Evolutionary conservation across 2,113 vertebrate species (phyloP).

Genomic region (Pycnonotus jocosus): DNA sequence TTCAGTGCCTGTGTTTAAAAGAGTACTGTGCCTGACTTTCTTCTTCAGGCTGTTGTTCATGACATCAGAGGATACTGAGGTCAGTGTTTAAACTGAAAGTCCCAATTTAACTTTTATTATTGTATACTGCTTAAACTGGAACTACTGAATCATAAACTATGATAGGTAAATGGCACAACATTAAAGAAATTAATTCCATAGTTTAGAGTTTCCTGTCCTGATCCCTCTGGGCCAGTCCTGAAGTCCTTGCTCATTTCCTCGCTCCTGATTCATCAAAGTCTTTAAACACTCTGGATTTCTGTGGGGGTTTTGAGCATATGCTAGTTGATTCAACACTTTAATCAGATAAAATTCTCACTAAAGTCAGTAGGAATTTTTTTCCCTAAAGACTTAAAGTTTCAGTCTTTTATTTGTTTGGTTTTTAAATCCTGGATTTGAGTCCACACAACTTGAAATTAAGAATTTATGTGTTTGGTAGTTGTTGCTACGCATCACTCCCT

Average conservation of each 20-base stretch:
- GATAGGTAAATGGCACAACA: not conserved
- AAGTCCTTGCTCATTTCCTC: conserved; percentile 38
- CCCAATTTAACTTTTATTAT: not conserved
- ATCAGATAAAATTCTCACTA: not conserved
- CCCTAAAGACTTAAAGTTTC: not conserved
- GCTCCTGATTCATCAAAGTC: conserved; percentile 22
- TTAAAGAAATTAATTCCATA: conserved; percentile 5
- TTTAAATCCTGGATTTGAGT: not conserved
- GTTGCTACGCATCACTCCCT: not conserved
- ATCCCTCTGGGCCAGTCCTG: not conserved
- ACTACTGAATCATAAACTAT: conserved; percentile 2
- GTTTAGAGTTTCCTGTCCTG: not conserved
- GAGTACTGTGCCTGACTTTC: not conserved
- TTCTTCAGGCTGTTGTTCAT: not conserved
- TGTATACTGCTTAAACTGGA: not conserved
- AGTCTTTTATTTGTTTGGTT: not conserved
- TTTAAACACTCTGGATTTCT: not conserved
- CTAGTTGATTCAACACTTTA: not conserved
- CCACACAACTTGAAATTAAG: not conserved
- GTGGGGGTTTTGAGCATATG: not conserved
- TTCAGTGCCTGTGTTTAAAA: not conserved
- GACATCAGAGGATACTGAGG: not conserved
- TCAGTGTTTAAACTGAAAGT: not conserved
- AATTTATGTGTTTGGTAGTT: not conserved
- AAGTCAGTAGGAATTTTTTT: not conserved